A percentile compares a stretch with the other conserved stretches of the same genome.
phyloP scores from a whole-genome alignment of 2,113 vertebrate species.

The Hylia prasina region DNA sequence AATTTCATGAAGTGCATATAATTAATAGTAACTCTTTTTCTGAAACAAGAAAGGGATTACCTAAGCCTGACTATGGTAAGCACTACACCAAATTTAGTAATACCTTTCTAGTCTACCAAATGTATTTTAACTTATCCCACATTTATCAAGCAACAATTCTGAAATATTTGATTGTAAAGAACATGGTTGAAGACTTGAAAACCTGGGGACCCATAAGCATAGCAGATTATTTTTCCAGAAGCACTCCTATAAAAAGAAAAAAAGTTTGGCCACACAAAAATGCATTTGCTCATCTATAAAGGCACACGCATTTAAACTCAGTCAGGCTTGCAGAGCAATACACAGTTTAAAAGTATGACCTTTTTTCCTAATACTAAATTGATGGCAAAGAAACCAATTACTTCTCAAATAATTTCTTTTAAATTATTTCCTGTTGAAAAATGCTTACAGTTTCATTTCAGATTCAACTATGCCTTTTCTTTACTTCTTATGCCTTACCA shows the following conservation, averaged over 20 bases:
- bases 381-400: not conserved
- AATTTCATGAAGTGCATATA: not conserved
- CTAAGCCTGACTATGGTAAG: not conserved
- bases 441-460: not conserved
- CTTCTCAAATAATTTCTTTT: not conserved
- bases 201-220: not conserved
- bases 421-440: not conserved
- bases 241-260: not conserved
- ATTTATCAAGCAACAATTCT: not conserved
- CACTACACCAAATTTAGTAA: not conserved
- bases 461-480: not conserved
- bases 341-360: not conserved
- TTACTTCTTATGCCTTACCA: not conserved
- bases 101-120: not conserved
- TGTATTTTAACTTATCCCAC: not conserved
- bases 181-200: not conserved
- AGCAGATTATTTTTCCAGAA: not conserved
- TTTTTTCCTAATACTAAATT: not conserved
- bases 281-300: fast-evolving
- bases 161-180: not conserved
- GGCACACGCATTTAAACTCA: not conserved
- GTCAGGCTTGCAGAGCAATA: not conserved
- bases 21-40: not conserved
- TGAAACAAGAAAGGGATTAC: not conserved
- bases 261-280: not conserved